Percentiles rank a stretch among this genome's conserved stretches.
Evolutionary conservation across 2,797 vertebrate species (phyloP).

Genomic region (Ctenosaura bakeri): DNA sequence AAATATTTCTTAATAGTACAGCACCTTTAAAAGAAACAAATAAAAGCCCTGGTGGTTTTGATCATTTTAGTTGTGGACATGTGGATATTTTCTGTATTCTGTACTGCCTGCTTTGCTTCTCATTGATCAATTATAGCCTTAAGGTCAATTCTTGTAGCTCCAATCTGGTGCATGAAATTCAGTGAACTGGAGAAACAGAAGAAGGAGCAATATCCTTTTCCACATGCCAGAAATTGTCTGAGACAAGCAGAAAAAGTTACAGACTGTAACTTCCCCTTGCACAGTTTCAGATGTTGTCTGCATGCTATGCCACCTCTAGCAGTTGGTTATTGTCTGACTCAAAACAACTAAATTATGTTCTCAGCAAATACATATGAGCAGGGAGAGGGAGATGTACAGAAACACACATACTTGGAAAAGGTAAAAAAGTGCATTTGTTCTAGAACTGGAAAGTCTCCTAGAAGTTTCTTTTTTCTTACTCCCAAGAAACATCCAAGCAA

Average conservation of each 20-base stretch:
- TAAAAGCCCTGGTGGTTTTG: not conserved
- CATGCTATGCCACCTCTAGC: not conserved
- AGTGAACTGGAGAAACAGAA: not conserved
- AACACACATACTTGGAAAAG: not conserved
- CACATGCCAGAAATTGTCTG: not conserved
- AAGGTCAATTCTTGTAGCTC: slow-evolving; percentile 10
- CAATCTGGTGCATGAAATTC: not conserved
- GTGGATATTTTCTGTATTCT: not conserved
- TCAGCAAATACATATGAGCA: not conserved
- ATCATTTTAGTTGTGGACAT: not conserved
- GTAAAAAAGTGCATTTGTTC: not conserved
- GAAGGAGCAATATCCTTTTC: not conserved
- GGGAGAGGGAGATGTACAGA: not conserved
- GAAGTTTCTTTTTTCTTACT: not conserved
- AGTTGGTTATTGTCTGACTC: fast-evolving
- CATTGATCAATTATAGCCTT: not conserved
- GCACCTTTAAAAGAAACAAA: not conserved
- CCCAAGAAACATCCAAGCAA: not conserved
- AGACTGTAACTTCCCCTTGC: not conserved
- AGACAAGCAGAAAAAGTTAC: not conserved
- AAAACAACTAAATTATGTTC: not conserved
- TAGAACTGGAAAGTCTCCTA: slow-evolving; percentile 2
- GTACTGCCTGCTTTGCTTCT: not conserved
- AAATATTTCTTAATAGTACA: not conserved
- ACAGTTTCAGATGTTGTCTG: slow-evolving; percentile 9